Evolutionary conservation across 2,888 invertebrate genomes (phyloP).

Genomic region (Operophtera brumata): DNA sequence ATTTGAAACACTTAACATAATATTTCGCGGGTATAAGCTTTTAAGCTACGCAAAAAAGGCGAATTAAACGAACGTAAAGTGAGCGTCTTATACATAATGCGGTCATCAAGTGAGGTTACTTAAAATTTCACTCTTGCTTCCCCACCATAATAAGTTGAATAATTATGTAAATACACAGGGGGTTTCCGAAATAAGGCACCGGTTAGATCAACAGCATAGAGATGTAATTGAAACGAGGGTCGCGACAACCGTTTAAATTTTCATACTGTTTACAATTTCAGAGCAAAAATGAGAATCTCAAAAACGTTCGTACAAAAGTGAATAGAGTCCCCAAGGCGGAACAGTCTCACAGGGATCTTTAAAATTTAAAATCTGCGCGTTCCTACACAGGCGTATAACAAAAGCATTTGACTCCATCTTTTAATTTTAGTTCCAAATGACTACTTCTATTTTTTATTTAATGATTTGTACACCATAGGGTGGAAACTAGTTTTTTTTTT

Average conservation of each 20-base stretch:
- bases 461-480: no score
- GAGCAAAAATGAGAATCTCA: slow-evolving; percentile 13
- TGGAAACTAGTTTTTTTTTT: no score
- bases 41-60: slow-evolving; percentile 35
- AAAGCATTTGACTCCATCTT: slow-evolving; percentile 4
- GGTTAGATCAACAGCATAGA: slow-evolving; percentile 35
- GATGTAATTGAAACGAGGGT: slow-evolving; percentile 39
- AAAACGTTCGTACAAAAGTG: slow-evolving; percentile 20
- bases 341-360: slow-evolving; percentile 17
- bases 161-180: slow-evolving; percentile 49
- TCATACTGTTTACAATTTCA: slow-evolving; percentile 35
- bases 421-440: no score
- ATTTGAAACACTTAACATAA: slow-evolving; percentile 30
- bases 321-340: slow-evolving; percentile 17
- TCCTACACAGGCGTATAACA: slow-evolving; percentile 7
- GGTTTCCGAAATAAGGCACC: slow-evolving; percentile 36
- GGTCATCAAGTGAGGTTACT: slow-evolving; percentile 49
- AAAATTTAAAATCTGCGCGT: slow-evolving; percentile 19
- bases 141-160: slow-evolving; percentile 46
- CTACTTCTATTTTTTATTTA: no score
- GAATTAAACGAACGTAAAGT: slow-evolving; percentile 52
- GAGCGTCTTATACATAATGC: slow-evolving; percentile 53
- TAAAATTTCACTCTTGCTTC: slow-evolving; percentile 48
- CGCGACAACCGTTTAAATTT: slow-evolving; percentile 33
- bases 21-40: slow-evolving; percentile 31